Percentiles rank a stretch among this genome's conserved stretches.
Conservation (phyloP, 2,797 vertebrate species). For the Falco concolor region DNA sequence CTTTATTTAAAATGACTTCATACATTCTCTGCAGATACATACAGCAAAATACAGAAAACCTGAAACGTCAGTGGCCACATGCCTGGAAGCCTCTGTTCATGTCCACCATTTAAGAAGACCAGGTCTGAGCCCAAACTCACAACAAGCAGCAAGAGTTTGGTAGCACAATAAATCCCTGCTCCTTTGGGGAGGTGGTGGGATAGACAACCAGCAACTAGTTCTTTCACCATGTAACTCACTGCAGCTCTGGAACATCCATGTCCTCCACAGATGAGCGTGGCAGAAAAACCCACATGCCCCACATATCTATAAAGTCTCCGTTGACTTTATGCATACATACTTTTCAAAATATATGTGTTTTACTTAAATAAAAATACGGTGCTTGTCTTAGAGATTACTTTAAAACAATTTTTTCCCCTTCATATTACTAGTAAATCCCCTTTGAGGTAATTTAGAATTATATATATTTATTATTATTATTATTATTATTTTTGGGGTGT, state of each 20-base stretch:
- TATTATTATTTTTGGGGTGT: too few species aligned
- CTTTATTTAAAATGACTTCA: neutral
- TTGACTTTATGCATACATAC: neutral
- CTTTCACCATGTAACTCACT: neutral
- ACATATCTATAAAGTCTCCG: rapidly evolving
- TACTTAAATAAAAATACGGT: neutral
- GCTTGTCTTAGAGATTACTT: neutral
- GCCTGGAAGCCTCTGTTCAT: neutral
- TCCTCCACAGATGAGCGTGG: rapidly evolving
- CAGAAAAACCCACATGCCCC: neutral
- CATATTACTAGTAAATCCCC: neutral
- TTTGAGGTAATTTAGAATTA: neutral
- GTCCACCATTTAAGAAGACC: neutral
- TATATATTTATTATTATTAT: too few species aligned
- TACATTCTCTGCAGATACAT: neutral
- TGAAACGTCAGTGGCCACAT: neutral
- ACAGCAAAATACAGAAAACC: neutral
- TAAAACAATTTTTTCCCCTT: neutral
- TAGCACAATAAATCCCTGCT: neutral
- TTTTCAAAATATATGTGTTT: neutral
- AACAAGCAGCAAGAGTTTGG: neutral
- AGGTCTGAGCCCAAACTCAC: neutral
- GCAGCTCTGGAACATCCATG: neutral
- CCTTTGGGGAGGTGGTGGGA: neutral
- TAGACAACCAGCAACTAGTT: neutral